These are phyloP conservation scores for Drosophila arizonae DNA, from an alignment of 1,140 invertebrate genomes.

Conservation along the genomic window DNA sequence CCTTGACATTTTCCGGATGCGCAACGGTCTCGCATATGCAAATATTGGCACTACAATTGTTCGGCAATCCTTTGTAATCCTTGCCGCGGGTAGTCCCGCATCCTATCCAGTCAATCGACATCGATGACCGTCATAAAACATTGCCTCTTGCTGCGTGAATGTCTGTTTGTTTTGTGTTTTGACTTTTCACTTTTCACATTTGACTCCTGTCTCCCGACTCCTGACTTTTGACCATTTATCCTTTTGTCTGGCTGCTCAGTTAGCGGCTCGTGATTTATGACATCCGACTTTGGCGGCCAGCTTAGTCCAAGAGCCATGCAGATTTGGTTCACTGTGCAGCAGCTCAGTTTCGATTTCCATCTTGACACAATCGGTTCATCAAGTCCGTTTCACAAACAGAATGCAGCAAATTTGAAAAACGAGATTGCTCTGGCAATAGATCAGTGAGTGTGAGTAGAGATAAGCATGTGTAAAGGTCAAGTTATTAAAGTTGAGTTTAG, in stretches of 20 bases:
- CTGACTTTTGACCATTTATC: conserved; percentile 44
- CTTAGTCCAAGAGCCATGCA: conserved; percentile 30
- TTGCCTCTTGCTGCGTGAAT: conserved; percentile 28
- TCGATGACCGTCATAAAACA: conserved; percentile 73
- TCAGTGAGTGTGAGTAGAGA: background rate
- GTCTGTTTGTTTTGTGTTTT: conserved; percentile 65
- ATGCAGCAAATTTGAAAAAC: background rate
- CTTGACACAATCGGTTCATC: conserved; percentile 46
- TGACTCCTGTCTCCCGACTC: conserved; percentile 12
- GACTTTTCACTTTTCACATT: conserved; percentile 42
- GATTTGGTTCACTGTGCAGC: conserved; percentile 27
- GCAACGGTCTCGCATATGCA: conserved; percentile 67
- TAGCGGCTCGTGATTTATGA: conserved; percentile 59
- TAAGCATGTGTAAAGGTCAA: no score
- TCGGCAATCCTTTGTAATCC: conserved; percentile 80
- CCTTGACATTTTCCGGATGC: conserved; percentile 67
- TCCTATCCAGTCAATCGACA: conserved; percentile 62
- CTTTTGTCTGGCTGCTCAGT: conserved; percentile 40
- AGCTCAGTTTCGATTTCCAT: conserved; percentile 61
- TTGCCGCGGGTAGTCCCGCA: conserved; percentile 62
- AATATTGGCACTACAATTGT: conserved; percentile 69
- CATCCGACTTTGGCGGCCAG: conserved; percentile 55
- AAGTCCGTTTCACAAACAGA: background rate
- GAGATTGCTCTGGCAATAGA: background rate
- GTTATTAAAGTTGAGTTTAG: background rate